These are phyloP conservation scores for Acrocephalus scirpaceus DNA, from an alignment of 2,797 vertebrate genomes.

Conservation along the genomic window DNA sequence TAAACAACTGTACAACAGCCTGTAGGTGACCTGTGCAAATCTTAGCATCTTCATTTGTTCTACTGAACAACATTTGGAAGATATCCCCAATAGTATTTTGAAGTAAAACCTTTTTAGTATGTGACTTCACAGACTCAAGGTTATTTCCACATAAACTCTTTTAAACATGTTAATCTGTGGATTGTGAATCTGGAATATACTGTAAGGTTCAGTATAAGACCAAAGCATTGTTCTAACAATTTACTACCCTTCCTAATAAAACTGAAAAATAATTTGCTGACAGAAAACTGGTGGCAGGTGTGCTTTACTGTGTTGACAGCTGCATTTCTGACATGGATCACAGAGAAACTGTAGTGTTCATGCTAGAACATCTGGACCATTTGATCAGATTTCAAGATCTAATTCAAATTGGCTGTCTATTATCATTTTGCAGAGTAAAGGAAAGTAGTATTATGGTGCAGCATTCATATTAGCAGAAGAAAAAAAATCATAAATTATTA, in stretches of 20 bases:
- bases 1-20: not conserved
- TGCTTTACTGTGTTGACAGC: slow-evolving; percentile 71
- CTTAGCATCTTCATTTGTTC: not conserved
- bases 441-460: not conserved
- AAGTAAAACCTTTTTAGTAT: not conserved
- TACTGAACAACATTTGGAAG: not conserved
- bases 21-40: fast-evolving
- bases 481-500: not conserved
- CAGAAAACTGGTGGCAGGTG: slow-evolving; percentile 71
- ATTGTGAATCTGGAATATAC: not conserved
- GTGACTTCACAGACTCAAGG: not conserved
- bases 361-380: slow-evolving; percentile 74
- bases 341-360: slow-evolving; percentile 58
- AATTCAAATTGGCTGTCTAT: slow-evolving; percentile 23
- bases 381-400: slow-evolving; percentile 72
- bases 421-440: slow-evolving; percentile 42
- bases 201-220: not conserved
- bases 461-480: not conserved
- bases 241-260: slow-evolving; percentile 62
- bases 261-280: slow-evolving; percentile 71
- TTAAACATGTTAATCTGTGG: not conserved
- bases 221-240: slow-evolving; percentile 27
- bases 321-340: slow-evolving; percentile 75
- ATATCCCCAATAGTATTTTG: not conserved
- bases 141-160: not conserved